Conservation (phyloP, 2,113 vertebrate genomes). For the Sylvilagus bachmani region DNA sequence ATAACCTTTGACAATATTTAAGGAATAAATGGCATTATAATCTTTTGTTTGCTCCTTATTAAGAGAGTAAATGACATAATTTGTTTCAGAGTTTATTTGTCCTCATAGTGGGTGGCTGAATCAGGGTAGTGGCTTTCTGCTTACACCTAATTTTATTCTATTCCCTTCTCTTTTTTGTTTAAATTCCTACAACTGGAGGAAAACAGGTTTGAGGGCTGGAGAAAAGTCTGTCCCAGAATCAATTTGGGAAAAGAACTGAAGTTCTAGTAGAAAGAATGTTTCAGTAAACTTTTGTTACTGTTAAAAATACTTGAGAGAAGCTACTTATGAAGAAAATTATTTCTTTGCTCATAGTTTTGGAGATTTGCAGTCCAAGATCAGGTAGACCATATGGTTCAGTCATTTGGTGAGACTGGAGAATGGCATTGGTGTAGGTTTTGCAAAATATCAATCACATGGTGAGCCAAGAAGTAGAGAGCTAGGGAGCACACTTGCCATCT, state of each 20-base stretch:
- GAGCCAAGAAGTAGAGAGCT: no score
- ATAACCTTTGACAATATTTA: background rate
- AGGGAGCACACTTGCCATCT: no score
- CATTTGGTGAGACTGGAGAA: no score
- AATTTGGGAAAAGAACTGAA: background rate
- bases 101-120: background rate
- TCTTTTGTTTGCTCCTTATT: background rate
- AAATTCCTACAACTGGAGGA: background rate
- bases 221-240: background rate
- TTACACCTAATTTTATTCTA: background rate
- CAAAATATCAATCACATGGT: no score
- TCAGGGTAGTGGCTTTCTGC: background rate
- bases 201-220: background rate
- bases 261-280: background rate
- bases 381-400: no score
- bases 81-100: background rate
- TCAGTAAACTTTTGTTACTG: no score
- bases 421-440: no score
- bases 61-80: background rate
- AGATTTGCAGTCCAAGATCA: no score
- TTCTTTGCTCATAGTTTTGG: no score
- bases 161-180: background rate
- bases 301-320: no score
- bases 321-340: no score
- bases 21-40: background rate